Evolutionary conservation across 2,888 invertebrate genomes (phyloP), one percentile per base, ranked within the genome.

Genomic region (Plagiodera versicolora): DNA sequence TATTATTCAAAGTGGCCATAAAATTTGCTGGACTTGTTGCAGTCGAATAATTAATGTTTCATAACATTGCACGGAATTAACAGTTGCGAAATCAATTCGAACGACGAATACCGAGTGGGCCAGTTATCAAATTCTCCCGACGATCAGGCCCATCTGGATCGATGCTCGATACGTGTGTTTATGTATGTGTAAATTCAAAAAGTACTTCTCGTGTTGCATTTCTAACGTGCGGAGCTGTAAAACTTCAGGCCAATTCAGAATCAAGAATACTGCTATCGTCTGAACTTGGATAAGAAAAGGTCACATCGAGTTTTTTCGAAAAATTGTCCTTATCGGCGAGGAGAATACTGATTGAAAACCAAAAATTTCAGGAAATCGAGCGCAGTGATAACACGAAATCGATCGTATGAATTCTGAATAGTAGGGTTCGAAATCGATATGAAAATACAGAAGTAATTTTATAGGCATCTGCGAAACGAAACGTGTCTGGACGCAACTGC

Each of bases 291-390:
- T 62, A 62, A 62, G 47, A 24, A 20, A 44, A 62, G 62, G 62
- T 62, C 58, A 62, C 55, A 51, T 56, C 46, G 47, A 14, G 24
- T 47, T 54, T 61, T 58, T 62, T 58, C 55, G 51, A 24, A 44
- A 44, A 53, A 24, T 24, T 53, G 20, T 35, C 46, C 46, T 52
- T 61, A 61, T 61, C 61, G 56, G 14, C 39, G 39, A 39, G 39
- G 39, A n/a, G n/a, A n/a, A 39, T 8, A 11, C 39, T 39, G 11
- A 39, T 14, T 39, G 14, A n/a, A 39, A 39, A 14, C 9, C 2
- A 14, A 39, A 39, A 39, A 8, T 14, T 2, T 39, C 1, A 14
- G 14, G 14, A 39, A 39, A 39, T 32, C 32, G 32, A 9, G 6
- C 39, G 8, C 39, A n/a, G n/a, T 6, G 39, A 39, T 39, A 39